These are phyloP conservation scores for Melanotaenia trifasciata DNA, from an alignment of 2,797 vertebrate species.

Conservation along the genomic window DNA sequence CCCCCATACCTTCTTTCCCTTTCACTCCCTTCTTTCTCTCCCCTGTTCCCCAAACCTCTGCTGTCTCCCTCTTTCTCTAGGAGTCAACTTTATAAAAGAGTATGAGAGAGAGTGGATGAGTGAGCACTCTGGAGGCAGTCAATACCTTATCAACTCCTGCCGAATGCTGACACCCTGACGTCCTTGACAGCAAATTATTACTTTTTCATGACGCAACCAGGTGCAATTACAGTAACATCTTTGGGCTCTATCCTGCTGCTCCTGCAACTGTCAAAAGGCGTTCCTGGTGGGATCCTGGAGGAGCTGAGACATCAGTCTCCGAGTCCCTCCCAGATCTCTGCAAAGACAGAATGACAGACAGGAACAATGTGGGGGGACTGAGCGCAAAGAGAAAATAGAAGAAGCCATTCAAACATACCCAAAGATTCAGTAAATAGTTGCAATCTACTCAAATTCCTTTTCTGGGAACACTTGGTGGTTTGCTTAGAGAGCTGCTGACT, in stretches of 20 bases:
- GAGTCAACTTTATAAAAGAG: slow-evolving; percentile 83
- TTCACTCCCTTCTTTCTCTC: slow-evolving; percentile 47
- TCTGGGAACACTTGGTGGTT: slow-evolving; percentile 60
- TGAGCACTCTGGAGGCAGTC: slow-evolving; percentile 82
- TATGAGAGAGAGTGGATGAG: slow-evolving; percentile 72
- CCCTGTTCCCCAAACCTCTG: slow-evolving; percentile 65
- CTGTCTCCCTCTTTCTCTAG: slow-evolving; percentile 75
- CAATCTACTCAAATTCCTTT: slow-evolving; percentile 69
- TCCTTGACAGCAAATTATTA: slow-evolving; percentile 88
- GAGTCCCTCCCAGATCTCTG: slow-evolving; percentile 78
- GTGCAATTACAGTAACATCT: slow-evolving; percentile 89
- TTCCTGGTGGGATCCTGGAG: slow-evolving; percentile 83
- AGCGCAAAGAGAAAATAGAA: slow-evolving; percentile 62
- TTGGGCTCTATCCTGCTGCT: slow-evolving; percentile 83
- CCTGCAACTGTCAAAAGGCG: slow-evolving; percentile 86
- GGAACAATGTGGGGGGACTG: slow-evolving; percentile 48
- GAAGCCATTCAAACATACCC: slow-evolving; percentile 74
- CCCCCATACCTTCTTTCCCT: slow-evolving; percentile 14
- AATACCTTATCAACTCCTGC: slow-evolving; percentile 86
- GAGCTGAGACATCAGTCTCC: slow-evolving; percentile 85
- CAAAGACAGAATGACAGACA: slow-evolving; percentile 83
- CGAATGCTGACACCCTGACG: slow-evolving; percentile 87
- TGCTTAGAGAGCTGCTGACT: slow-evolving; percentile 75
- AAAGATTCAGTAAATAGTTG: slow-evolving; percentile 77
- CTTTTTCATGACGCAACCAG: slow-evolving; percentile 89